Base-by-base conservation (phyloP, 92 coral and sea anemone species). In the Montipora capitata region DNA sequence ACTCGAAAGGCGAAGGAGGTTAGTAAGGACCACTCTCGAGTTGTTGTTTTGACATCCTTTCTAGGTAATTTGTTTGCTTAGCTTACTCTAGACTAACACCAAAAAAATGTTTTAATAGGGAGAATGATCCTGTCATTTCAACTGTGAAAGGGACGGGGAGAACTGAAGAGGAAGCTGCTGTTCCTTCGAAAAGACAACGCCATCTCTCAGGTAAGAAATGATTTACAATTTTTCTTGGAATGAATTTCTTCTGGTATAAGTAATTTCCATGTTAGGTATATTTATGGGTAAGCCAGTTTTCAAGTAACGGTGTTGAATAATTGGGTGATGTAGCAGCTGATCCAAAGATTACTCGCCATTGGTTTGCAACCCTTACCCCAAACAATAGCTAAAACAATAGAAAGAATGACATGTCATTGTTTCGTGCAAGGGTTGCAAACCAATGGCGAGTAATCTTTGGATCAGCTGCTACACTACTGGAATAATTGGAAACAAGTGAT, bases 111-210 rank as follows among this genome's bases (percentile, higher is more conserved):
- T 74, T 74, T 57, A 10, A 57, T 57, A 74, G 79, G 62, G 79
- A 74, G 61, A 74, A 74, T 43, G 79, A 74, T 74, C 59, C 79
- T 5, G 79, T 43, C n/a, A 1, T 74, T 74, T 74, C 79, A 41
- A 0, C 2, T 41, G 79, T 54, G 79, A 74, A 74, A 4, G 44
- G 79, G 63, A 57, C 10, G 63, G 63, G 63, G 63, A 57, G 63
- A 57, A 57, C 63, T 57, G 63, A 14, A 57, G 63, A 57, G 63
- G 63, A 57, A 57, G 63, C 14, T 57, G 63, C 15, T 10, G 63
- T 57, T 57, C 63, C 63, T 57, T 57, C 63, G 63, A 57, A 57
- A 14, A 57, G 63, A 57, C 63, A 57, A 57, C 63, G 63, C 63
- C 63, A 57, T 57, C 63, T 57, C 63, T 57, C 63, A 57, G 63